Evolutionary conservation across 2,113 vertebrate species (phyloP).

Genomic region (Hipposideros armiger): DNA sequence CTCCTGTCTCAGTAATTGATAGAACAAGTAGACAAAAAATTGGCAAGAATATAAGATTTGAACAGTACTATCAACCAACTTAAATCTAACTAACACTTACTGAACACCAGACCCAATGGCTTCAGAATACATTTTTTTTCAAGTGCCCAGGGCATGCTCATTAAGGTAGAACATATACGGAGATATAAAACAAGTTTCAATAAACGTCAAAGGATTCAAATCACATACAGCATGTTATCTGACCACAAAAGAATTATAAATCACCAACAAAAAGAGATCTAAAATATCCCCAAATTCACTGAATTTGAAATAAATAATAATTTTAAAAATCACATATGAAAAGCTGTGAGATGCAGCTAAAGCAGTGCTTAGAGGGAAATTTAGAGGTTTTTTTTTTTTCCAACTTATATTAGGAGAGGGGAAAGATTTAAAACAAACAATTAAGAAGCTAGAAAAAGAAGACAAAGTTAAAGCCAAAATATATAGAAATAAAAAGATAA

Average conservation of each 20-base stretch:
- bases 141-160: background rate
- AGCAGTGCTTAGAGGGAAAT: background rate
- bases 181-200: background rate
- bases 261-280: background rate
- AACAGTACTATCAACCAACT: background rate
- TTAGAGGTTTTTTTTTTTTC: background rate
- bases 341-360: background rate
- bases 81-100: background rate
- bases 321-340: background rate
- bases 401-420: background rate
- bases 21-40: background rate
- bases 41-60: background rate
- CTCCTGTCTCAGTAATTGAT: background rate
- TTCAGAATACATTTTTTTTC: background rate
- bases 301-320: background rate
- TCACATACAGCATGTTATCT: background rate
- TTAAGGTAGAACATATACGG: background rate
- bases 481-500: background rate
- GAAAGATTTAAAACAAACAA: background rate
- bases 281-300: background rate
- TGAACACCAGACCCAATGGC: background rate
- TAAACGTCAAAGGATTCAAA: constrained; percentile 12
- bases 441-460: background rate
- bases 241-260: constrained; percentile 3
- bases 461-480: background rate